A percentile compares a stretch with the other conserved stretches of the same genome.
These are phyloP conservation scores for Neodiprion virginianus DNA, from an alignment of 1,140 invertebrate species.

Conservation along the genomic window DNA sequence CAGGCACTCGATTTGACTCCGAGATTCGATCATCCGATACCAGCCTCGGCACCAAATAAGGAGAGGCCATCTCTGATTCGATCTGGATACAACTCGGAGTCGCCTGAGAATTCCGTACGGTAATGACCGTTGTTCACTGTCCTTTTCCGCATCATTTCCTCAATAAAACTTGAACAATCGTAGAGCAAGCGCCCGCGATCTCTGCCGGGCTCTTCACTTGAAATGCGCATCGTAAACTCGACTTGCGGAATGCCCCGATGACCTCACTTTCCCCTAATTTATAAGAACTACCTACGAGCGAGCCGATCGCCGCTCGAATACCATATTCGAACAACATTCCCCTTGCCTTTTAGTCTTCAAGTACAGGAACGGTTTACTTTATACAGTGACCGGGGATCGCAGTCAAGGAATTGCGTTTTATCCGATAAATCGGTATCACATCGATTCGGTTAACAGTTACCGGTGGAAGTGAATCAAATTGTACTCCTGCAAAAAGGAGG, in stretches of 20 bases:
- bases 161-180: neutral
- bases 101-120: neutral
- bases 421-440: neutral
- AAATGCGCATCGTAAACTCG: neutral
- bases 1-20: neutral
- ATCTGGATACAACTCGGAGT: neutral
- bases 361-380: neutral
- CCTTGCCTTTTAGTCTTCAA: neutral
- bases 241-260: neutral
- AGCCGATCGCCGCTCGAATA: neutral
- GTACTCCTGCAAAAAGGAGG: neutral
- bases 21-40: neutral
- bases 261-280: constrained; percentile 7
- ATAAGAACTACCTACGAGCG: neutral
- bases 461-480: neutral
- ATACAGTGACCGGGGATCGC: neutral
- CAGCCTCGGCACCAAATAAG: neutral
- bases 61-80: constrained; percentile 6
- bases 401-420: neutral
- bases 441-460: neutral
- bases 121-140: constrained; percentile 1
- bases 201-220: neutral
- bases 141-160: neutral
- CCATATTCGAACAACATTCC: neutral
- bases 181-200: neutral